Percentiles rank a stretch among this genome's conserved stretches.
Evolutionary conservation across 2,797 vertebrate genomes (phyloP).

Genomic region (Sitta carolinensis): DNA sequence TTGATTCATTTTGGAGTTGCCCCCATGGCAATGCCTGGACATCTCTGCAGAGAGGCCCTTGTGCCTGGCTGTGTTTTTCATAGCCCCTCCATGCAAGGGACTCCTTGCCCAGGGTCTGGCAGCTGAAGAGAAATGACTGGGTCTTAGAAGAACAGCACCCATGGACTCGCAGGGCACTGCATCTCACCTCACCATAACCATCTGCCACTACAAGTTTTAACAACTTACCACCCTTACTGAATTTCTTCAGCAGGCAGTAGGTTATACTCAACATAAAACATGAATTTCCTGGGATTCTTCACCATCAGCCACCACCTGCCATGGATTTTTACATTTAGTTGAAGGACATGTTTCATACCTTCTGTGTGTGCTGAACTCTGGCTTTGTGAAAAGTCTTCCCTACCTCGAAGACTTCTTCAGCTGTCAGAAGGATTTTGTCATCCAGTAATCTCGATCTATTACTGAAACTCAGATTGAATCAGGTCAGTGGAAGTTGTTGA

Average conservation of each 20-base stretch:
- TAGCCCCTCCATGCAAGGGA: not conserved
- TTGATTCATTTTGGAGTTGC: accelerated
- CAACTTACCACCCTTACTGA: not conserved
- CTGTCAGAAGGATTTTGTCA: not conserved
- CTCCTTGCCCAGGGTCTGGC: not conserved
- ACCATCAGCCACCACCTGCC: not conserved
- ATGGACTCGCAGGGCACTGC: too few species aligned
- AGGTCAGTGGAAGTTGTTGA: not conserved
- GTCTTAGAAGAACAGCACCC: accelerated
- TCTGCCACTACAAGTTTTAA: not conserved
- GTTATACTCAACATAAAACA: not conserved
- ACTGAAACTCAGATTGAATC: not conserved
- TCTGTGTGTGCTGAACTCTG: not conserved
- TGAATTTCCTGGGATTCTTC: not conserved
- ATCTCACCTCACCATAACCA: not conserved
- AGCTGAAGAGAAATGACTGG: not conserved
- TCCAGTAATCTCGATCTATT: not conserved
- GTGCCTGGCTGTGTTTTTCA: not conserved
- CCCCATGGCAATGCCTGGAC: too few species aligned
- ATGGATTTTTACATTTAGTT: not conserved
- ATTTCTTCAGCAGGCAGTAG: not conserved
- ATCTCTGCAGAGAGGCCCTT: not conserved
- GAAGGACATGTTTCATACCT: not conserved
- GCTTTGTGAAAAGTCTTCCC: not conserved
- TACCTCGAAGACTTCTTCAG: not conserved